Percentiles rank a stretch among this genome's conserved stretches.
Evolutionary conservation across 1,140 invertebrate genomes (phyloP).

Genomic region (Hyphantria cunea): DNA sequence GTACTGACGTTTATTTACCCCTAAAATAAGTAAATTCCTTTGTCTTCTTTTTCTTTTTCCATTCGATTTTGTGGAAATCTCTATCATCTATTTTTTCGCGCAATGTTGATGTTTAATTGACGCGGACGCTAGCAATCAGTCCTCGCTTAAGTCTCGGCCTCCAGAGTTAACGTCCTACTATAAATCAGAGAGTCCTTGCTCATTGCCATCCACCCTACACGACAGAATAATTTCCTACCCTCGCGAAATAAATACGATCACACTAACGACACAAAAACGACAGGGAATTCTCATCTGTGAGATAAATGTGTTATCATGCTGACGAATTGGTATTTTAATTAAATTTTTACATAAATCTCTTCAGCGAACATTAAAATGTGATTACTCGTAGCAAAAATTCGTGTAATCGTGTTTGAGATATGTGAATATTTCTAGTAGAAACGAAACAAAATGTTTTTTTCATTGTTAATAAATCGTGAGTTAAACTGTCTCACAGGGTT

Average conservation of each 20-base stretch:
- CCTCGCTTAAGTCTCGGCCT: conserved; percentile 33
- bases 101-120: neutral
- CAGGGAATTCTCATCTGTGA: conserved; percentile 9
- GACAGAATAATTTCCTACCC: conserved; percentile 32
- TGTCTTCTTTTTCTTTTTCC: too few species aligned
- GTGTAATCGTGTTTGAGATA: conserved; percentile 3
- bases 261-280: conserved; percentile 23
- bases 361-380: conserved; percentile 31
- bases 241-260: conserved; percentile 19
- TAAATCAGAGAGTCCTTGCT: conserved; percentile 35
- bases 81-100: too few species aligned
- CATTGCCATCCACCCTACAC: conserved; percentile 20
- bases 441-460: conserved; percentile 8
- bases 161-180: conserved; percentile 35
- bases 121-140: conserved; percentile 29
- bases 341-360: conserved; percentile 38
- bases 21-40: too few species aligned
- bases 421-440: too few species aligned
- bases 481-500: too few species aligned
- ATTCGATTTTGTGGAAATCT: too few species aligned
- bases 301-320: conserved; percentile 20
- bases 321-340: conserved; percentile 37
- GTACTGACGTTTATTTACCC: too few species aligned
- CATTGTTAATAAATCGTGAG: conserved; percentile 4
- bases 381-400: conserved; percentile 25